A percentile compares a stretch with the other conserved stretches of the same genome.
These are phyloP conservation scores for Folsomia candida DNA, from an alignment of 2,888 invertebrate genomes.

Conservation along the genomic window DNA sequence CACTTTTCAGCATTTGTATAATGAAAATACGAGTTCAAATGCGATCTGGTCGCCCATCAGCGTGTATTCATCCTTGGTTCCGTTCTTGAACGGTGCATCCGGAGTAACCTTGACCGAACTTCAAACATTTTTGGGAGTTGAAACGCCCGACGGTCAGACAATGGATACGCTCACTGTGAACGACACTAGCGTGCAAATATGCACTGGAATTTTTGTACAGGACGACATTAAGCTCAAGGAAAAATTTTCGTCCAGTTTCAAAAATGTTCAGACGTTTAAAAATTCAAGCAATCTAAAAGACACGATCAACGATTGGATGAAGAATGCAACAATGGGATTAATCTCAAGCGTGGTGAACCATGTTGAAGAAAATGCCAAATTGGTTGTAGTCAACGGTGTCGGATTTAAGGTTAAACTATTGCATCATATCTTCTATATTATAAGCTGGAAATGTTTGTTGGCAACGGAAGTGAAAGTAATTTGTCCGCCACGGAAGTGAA, in stretches of 20 bases:
- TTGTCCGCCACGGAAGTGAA: background rate
- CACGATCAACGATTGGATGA: constrained; percentile 2
- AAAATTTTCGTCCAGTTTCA: background rate
- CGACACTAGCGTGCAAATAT: background rate
- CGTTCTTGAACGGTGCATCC: background rate
- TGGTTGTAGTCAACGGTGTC: constrained; percentile 21
- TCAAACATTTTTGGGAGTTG: background rate
- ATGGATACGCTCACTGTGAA: background rate
- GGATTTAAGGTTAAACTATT: constrained; percentile 16
- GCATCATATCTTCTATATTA: too few relatives aligned
- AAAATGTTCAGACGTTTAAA: background rate
- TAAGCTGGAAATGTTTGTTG: too few relatives aligned
- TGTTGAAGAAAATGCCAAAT: background rate
- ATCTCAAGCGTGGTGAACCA: background rate
- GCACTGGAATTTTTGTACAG: background rate
- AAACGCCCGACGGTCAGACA: background rate
- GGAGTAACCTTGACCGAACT: background rate
- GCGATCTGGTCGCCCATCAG: constrained; percentile 12
- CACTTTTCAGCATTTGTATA: background rate
- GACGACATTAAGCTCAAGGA: background rate
- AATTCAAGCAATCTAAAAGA: background rate
- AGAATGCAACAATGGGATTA: constrained; percentile 2
- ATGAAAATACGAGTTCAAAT: background rate
- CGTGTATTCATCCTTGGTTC: constrained; percentile 2
- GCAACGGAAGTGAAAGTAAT: too few relatives aligned